Evolutionary conservation across 2,888 invertebrate species (phyloP).

Genomic region (Drosophila mimetica): DNA sequence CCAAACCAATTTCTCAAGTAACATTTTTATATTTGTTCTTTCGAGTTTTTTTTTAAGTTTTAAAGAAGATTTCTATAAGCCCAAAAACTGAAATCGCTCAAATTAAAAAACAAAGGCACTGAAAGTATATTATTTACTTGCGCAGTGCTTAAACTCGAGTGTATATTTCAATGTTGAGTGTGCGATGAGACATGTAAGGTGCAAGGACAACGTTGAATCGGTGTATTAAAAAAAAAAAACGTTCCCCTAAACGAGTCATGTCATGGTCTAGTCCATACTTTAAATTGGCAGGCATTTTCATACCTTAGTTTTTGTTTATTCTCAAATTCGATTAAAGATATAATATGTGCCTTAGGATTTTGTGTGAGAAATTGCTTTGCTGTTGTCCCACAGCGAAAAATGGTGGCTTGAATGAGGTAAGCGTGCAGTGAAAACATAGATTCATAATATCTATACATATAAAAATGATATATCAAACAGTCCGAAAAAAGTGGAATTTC

Average conservation of each 20-base stretch:
- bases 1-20: slow-evolving; percentile 1
- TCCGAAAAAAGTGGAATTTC: neutral
- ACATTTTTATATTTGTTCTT: neutral
- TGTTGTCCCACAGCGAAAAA: slow-evolving; percentile 69
- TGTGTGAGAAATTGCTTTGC: slow-evolving; percentile 61
- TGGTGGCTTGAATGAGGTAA: slow-evolving; percentile 83
- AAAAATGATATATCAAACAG: neutral
- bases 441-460: neutral
- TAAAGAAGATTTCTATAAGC: neutral
- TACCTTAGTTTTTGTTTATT: neutral
- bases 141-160: neutral
- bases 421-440: slow-evolving; percentile 29
- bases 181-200: neutral
- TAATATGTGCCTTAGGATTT: slow-evolving; percentile 63
- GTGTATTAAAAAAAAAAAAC: too few relatives aligned
- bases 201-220: slow-evolving; percentile 29
- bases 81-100: neutral
- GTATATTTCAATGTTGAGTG: neutral
- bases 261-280: neutral
- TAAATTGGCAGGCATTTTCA: neutral
- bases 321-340: neutral
- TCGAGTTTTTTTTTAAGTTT: neutral
- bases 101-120: neutral
- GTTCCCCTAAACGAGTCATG: neutral
- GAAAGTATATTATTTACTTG: neutral